These are phyloP conservation scores for Bicyclus anynana DNA, from an alignment of 1,140 invertebrate species.

Conservation along the genomic window DNA sequence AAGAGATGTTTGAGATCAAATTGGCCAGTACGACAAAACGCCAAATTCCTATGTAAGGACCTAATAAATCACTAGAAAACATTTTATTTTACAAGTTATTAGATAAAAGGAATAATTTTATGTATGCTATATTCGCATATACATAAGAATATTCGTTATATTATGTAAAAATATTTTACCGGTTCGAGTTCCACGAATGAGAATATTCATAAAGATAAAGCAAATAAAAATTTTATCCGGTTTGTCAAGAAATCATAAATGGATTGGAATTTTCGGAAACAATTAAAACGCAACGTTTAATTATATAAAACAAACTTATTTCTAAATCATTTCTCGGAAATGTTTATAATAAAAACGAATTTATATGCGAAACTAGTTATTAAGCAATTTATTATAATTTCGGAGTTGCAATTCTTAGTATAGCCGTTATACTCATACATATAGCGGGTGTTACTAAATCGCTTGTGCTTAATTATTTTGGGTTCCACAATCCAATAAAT, in stretches of 20 bases:
- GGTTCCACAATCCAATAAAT: too few species aligned
- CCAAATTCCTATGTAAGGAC: background rate
- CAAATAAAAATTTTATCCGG: conserved; percentile 19
- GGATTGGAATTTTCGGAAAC: conserved; percentile 20
- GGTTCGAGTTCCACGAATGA: conserved; percentile 19
- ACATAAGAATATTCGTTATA: too few species aligned
- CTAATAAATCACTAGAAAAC: too few species aligned
- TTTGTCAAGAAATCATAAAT: conserved; percentile 21
- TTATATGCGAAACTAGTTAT: background rate
- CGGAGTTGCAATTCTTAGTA: background rate
- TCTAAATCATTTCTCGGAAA: background rate
- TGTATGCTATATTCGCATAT: too few species aligned
- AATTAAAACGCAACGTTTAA: conserved; percentile 9
- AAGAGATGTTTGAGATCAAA: background rate
- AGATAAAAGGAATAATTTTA: too few species aligned
- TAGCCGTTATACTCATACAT: background rate
- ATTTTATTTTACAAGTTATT: too few species aligned
- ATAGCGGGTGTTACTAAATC: too few species aligned
- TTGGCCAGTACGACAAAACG: background rate
- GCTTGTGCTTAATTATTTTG: background rate
- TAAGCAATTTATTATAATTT: background rate
- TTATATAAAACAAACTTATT: background rate
- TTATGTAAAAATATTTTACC: conserved; percentile 6
- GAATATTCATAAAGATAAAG: conserved; percentile 9
- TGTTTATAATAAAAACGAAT: background rate